These are phyloP conservation scores for Discoglossus pictus DNA, from an alignment of 2,797 vertebrate genomes.

Conservation along the genomic window DNA sequence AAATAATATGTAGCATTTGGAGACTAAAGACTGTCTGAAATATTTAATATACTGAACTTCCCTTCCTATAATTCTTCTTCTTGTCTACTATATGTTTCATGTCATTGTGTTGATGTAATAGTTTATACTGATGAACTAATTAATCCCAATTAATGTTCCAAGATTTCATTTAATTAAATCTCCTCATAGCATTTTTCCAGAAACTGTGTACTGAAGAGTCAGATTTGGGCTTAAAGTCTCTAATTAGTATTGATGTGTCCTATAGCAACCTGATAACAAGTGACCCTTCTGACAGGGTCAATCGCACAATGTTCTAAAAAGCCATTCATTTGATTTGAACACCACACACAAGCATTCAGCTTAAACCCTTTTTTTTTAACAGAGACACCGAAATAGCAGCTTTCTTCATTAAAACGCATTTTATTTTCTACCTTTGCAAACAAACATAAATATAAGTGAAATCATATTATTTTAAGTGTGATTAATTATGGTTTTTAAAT, in stretches of 20 bases:
- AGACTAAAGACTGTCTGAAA: too few relatives aligned
- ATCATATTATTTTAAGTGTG: too few relatives aligned
- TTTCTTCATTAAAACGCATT: too few relatives aligned
- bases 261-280: slow-evolving; percentile 39
- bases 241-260: slow-evolving; percentile 45
- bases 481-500: too few relatives aligned
- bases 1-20: too few relatives aligned
- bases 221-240: slow-evolving; percentile 4
- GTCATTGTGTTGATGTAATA: slow-evolving; percentile 14
- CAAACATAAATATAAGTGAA: too few relatives aligned
- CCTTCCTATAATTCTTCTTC: too few relatives aligned
- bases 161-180: slow-evolving; percentile 24
- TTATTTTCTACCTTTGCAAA: too few relatives aligned
- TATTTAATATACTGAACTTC: too few relatives aligned
- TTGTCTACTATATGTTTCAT: background rate
- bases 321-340: slow-evolving; percentile 20
- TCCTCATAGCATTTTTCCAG: slow-evolving; percentile 3
- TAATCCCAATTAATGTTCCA: slow-evolving; percentile 23
- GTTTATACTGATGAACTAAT: slow-evolving; percentile 30
- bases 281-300: slow-evolving; percentile 27
- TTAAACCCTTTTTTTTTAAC: background rate
- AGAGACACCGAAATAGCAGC: background rate
- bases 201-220: slow-evolving; percentile 9
- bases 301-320: slow-evolving; percentile 9
- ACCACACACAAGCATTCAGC: background rate